Evolutionary conservation across 2,113 vertebrate species (phyloP), one percentile per base, ranked within the genome.

Genomic region (Mormyrus lacerda): DNA sequence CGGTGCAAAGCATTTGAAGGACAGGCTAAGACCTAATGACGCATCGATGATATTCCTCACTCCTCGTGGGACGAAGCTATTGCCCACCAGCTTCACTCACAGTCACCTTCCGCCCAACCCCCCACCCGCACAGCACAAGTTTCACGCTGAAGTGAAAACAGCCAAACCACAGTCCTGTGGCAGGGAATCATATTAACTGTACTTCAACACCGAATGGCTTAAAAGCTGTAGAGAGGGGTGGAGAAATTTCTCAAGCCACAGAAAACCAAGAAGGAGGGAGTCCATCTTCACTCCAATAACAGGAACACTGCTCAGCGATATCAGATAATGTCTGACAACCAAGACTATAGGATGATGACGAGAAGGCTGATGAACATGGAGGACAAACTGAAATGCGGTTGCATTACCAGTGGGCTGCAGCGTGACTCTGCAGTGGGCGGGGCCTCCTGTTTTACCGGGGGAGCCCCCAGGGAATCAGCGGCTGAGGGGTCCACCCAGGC

Each of bases 401-500:
- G 21, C 86, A 79, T 50, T 88, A 93, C 92, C 88, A 79, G 76
- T 24, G 50, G 73, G 48, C 83, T 91, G 86, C 73, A n/a, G 69
- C 0, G 47, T 45, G 87, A 87, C 58, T 55, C 53, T 48, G 88
- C 84, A 51, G 50, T 5, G 17, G 89, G 21, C 3, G 10, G 31
- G 69, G 65, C 19, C 50, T 89, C 88, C 17, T 91, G 88, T 13
- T 31, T 73, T 73, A 53, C 73, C 11, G 35, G 88, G 13, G 73
- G 27, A 19, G 44, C 27, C 11, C 8, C 17, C 35, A 88, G 19
- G 45, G 27, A 24, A 89, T 91, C 91, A 86, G 91, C 92, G 87
- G 93, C 91, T 7, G 93, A 90, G 44, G 94, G 95, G 90, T 94
- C 91, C 58, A 95, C 94, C 95, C 95, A 95, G 90, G 95, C 93